These are phyloP conservation scores for Pseudotriccus pelzelni DNA, from an alignment of 2,797 vertebrate genomes.

Conservation along the genomic window DNA sequence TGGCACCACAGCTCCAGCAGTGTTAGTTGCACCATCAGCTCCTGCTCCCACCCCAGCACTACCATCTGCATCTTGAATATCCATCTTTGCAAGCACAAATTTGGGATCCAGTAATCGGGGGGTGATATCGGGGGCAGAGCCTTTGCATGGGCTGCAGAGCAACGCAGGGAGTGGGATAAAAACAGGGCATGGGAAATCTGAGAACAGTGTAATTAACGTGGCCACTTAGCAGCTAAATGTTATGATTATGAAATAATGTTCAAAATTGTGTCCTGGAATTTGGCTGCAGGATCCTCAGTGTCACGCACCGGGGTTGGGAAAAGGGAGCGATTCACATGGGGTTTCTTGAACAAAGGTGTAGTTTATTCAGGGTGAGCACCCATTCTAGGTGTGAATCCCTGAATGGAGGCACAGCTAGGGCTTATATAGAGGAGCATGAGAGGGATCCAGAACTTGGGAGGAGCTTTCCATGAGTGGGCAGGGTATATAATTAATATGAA, in stretches of 20 bases:
- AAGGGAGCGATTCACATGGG: too few relatives aligned
- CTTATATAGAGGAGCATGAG: too few relatives aligned
- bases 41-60: neutral
- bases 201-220: neutral
- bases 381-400: too few relatives aligned
- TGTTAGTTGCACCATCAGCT: neutral
- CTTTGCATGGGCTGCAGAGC: rapidly evolving
- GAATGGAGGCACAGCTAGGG: too few relatives aligned
- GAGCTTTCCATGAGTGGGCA: too few relatives aligned
- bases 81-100: neutral
- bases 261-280: neutral
- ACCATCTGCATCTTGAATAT: neutral
- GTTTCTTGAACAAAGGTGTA: too few relatives aligned
- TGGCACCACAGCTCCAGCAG: neutral
- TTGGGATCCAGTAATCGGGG: rapidly evolving
- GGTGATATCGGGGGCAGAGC: neutral
- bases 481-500: too few relatives aligned
- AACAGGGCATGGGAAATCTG: neutral
- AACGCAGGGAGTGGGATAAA: rapidly evolving
- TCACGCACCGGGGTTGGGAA: too few relatives aligned
- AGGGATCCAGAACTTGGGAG: too few relatives aligned
- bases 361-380: too few relatives aligned
- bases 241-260: neutral
- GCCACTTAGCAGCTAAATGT: neutral
- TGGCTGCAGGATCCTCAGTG: neutral